A percentile compares a stretch with the other conserved stretches of the same genome.
phyloP scores from a whole-genome alignment of 1,140 invertebrate species.

The Danaus plexippus region DNA sequence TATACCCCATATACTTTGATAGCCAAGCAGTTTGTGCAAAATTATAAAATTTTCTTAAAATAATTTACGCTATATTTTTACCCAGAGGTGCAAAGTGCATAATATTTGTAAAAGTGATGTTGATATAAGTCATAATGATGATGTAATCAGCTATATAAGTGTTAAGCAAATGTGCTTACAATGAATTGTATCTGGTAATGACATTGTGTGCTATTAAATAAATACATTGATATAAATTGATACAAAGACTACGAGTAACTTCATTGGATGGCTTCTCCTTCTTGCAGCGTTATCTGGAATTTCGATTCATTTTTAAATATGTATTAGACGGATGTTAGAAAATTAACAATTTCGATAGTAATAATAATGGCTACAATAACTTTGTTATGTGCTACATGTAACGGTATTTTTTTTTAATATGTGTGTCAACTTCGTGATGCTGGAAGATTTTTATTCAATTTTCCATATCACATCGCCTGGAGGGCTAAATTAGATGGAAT shows the following conservation, averaged over 20 bases:
- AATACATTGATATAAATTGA: conserved; percentile 15
- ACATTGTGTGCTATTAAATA: conserved; percentile 28
- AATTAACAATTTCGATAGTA: too few relatives aligned
- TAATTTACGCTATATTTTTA: conserved; percentile 9
- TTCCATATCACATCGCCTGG: too few relatives aligned
- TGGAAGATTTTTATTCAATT: too few relatives aligned
- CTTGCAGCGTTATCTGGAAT: conserved; percentile 45
- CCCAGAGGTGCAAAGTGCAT: conserved; percentile 12
- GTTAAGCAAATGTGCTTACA: background rate
- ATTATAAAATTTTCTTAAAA: conserved; percentile 17
- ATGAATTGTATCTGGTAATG: conserved; percentile 14
- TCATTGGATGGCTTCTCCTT: conserved; percentile 40
- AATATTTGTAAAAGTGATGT: conserved; percentile 18
- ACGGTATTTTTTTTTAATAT: too few relatives aligned
- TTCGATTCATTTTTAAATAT: conserved; percentile 2
- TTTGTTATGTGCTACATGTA: conserved; percentile 3
- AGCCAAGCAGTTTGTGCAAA: conserved; percentile 24
- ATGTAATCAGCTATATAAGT: conserved; percentile 10
- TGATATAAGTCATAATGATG: conserved; percentile 13
- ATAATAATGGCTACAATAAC: background rate
- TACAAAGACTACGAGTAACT: conserved; percentile 30
- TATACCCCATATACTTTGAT: conserved; percentile 12
- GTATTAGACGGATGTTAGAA: too few relatives aligned
- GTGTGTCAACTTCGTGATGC: too few relatives aligned
- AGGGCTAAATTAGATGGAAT: too few relatives aligned